Conservation (phyloP, 2,113 vertebrate genomes). For the Phrynosoma blainvillii region DNA sequence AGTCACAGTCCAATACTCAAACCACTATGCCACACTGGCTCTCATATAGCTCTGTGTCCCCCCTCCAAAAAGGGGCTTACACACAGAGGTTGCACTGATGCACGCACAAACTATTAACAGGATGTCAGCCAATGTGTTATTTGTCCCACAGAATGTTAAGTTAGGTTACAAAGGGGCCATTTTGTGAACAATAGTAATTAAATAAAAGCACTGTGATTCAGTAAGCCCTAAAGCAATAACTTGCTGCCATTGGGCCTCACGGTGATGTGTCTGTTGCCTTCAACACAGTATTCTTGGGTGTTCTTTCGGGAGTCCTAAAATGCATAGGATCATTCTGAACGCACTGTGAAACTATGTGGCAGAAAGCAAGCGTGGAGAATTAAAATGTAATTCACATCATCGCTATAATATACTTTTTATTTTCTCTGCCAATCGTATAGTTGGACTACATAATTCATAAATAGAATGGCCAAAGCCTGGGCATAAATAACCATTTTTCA, state of each 20-base stretch:
- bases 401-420: constrained; percentile 24
- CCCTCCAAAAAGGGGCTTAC: too few species aligned
- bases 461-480: constrained; percentile 13
- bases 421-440: constrained; percentile 39
- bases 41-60: too few species aligned
- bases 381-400: constrained; percentile 46
- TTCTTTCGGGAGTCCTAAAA: neutral
- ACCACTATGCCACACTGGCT: too few species aligned
- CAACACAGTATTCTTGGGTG: neutral
- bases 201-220: neutral
- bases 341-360: neutral
- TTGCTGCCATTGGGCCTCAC: neutral
- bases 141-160: neutral
- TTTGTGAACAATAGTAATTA: neutral
- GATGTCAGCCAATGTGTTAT: neutral
- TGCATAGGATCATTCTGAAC: neutral
- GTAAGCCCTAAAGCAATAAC: neutral
- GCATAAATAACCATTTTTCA: constrained; percentile 22
- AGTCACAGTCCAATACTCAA: too few species aligned
- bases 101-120: too few species aligned
- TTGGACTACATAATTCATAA: constrained; percentile 32
- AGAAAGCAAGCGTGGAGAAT: constrained; percentile 21
- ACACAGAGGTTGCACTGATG: too few species aligned
- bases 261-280: neutral
- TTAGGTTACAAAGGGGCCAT: neutral